Evolutionary conservation across 1,140 invertebrate species (phyloP).

Genomic region (Orius laevigatus): DNA sequence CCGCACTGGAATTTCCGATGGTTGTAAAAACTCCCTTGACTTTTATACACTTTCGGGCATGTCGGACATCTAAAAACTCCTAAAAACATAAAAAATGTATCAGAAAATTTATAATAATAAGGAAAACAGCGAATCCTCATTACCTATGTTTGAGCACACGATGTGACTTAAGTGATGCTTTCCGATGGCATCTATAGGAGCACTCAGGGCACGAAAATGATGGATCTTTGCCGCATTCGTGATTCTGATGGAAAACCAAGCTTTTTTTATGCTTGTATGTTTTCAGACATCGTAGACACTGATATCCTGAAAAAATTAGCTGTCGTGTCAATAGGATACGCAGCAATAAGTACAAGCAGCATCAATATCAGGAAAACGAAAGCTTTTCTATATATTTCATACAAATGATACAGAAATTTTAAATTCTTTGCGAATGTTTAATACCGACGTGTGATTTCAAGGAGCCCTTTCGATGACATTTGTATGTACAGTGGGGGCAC

Average conservation of each 20-base stretch:
- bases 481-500: constrained; percentile 24
- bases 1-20: constrained; percentile 23
- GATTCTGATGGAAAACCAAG: not conserved
- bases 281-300: not conserved
- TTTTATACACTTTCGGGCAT: constrained; percentile 29
- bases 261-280: not conserved
- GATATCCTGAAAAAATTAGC: not conserved
- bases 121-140: too few relatives aligned
- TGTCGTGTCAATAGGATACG: not conserved
- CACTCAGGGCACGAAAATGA: constrained; percentile 44
- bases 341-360: constrained; percentile 16
- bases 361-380: constrained; percentile 15
- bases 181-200: constrained; percentile 26
- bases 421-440: too few relatives aligned
- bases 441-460: constrained; percentile 19
- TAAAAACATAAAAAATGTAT: too few relatives aligned
- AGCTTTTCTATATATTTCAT: constrained; percentile 19
- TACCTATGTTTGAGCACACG: constrained; percentile 30
- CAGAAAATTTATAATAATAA: too few relatives aligned
- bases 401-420: too few relatives aligned
- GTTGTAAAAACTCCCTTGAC: constrained; percentile 34
- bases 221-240: not conserved
- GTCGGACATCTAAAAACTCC: constrained; percentile 17
- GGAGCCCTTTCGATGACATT: not conserved
- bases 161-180: constrained; percentile 30